Base-by-base conservation (phyloP, 2,888 invertebrate genomes). In the Tetheella fluctuosa region DNA sequence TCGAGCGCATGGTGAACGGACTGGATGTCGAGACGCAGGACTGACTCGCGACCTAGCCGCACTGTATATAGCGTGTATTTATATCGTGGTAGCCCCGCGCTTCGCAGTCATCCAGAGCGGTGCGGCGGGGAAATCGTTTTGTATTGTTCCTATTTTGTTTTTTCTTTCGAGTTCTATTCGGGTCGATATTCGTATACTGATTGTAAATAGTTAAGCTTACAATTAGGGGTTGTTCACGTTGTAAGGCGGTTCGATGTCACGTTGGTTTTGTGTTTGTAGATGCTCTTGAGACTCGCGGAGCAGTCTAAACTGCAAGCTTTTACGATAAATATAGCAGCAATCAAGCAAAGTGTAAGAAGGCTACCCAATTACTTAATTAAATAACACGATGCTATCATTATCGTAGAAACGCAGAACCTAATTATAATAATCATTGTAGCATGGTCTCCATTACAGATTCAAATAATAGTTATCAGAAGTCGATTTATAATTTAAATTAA, bases 1-100 rank as follows among this genome's bases (percentile, higher is more conserved):
- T 99, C 93, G 98, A 99, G 93, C 97, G 98, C 87, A 98, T 98
- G 98, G 98, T 99, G 73, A 98, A 98, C 90, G 98, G 98, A 17
- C 94, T 98, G 68, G 98, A 98, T 87, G 97, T 97, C 71, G 97
- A 97, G 86, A 95, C 96, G 71, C 94, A 88, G 91, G 93, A 93
- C 90, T 92, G 91, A 91, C 82, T 84, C 75, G 73, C 74, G 74
- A 66, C 72, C 68, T 67, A 70, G 77, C 77, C 75, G 68, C 77
- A 74, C 76, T 92, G 92, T 92, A 92, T 75, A 92, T 92, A 92
- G 86, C 86, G 84, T 90, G 86, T 92, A 90, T 91, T 91, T 91
- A 91, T 89, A 85, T 83, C 76, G 79, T 74, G 75, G 80, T 72
- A 74, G 77, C 69, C 71, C 52, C 59, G 56, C 60, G 57, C 68